Conservation (phyloP, 2,888 invertebrate species). For the Lingula anatina region DNA sequence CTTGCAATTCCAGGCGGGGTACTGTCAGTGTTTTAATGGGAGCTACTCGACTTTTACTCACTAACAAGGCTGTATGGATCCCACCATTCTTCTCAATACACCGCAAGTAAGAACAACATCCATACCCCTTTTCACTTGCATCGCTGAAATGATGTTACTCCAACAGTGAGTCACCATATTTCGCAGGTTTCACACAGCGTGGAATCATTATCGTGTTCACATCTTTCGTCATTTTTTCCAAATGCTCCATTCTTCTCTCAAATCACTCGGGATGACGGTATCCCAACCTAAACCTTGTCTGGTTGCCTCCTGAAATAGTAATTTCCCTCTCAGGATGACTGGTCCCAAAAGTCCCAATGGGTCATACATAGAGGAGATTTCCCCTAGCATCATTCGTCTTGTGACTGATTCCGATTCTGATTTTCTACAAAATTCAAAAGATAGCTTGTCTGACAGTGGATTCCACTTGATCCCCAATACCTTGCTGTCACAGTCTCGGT, state of each 20-base stretch:
- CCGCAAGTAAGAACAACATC: slow-evolving; percentile 2
- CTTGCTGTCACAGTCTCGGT: not conserved
- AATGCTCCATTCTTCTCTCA: no score
- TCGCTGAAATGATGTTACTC: slow-evolving; percentile 5
- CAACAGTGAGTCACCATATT: not conserved
- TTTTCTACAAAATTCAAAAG: no score
- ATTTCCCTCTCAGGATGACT: no score
- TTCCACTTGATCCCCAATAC: not conserved
- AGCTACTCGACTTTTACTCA: slow-evolving; percentile 4
- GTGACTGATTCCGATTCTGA: no score
- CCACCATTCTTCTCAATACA: not conserved
- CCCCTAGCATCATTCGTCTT: no score
- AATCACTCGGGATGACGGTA: no score
- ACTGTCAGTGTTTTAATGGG: slow-evolving; percentile 2
- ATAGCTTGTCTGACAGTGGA: not conserved
- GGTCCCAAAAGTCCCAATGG: no score
- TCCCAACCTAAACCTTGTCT: no score
- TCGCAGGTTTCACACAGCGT: slow-evolving; percentile 1
- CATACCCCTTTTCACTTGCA: slow-evolving; percentile 2
- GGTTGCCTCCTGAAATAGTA: no score
- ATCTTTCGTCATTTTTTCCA: no score
- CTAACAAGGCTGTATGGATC: slow-evolving; percentile 2
- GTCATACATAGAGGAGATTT: no score
- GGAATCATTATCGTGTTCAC: not conserved
- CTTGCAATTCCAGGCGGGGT: slow-evolving; percentile 4